A percentile compares a stretch with the other conserved stretches of the same genome.
Conservation (phyloP, 2,113 vertebrate species). For the Grus americana region DNA sequence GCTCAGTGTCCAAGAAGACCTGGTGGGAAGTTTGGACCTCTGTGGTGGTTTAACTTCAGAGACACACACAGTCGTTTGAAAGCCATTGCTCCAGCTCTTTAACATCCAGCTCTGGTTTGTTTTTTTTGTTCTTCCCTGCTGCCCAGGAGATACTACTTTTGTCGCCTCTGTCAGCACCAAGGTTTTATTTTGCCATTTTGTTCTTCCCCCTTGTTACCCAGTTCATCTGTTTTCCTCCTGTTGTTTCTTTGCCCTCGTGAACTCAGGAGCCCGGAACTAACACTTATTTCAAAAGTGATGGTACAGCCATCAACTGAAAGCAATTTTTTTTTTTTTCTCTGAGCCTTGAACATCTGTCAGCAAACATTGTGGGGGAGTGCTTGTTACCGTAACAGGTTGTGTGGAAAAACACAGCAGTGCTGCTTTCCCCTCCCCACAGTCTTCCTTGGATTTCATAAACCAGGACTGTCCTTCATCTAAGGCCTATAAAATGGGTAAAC, state of each 20-base stretch:
- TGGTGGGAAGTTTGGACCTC: background rate
- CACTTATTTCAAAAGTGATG: slow-evolving; percentile 24
- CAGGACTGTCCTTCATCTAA: background rate
- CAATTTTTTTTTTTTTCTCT: background rate
- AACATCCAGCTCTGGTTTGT: background rate
- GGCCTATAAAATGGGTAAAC: background rate
- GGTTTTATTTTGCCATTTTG: background rate
- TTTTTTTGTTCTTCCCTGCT: background rate
- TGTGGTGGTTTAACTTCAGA: background rate
- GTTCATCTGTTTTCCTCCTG: background rate
- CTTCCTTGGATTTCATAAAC: background rate
- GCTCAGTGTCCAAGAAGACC: background rate
- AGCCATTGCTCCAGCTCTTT: background rate
- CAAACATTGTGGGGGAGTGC: background rate
- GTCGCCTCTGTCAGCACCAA: background rate
- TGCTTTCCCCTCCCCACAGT: background rate
- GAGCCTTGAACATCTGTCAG: slow-evolving; percentile 50
- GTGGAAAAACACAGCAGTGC: slow-evolving; percentile 3
- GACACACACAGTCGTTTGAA: background rate
- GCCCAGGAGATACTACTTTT: background rate
- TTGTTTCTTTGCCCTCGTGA: background rate
- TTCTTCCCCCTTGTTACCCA: background rate
- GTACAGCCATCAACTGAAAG: background rate
- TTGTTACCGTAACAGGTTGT: background rate
- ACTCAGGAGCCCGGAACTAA: slow-evolving; percentile 11